These are phyloP conservation scores for Patella depressa DNA, from an alignment of 2,888 invertebrate genomes.

Conservation along the genomic window DNA sequence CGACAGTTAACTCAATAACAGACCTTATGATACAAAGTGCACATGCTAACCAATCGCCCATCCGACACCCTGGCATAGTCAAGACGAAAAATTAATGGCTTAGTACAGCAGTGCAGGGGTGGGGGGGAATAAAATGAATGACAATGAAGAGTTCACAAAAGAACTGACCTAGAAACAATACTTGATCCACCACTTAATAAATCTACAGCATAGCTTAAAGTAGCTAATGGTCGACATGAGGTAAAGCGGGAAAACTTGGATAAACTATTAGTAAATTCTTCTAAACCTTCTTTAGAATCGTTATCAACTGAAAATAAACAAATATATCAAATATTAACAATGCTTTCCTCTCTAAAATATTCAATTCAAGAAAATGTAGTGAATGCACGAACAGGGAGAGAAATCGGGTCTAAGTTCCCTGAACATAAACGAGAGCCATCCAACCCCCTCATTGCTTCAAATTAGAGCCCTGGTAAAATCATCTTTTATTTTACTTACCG, in stretches of 20 bases:
- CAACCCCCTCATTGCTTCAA: no score
- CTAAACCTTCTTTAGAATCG: slow-evolving; percentile 61
- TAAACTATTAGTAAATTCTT: slow-evolving; percentile 85
- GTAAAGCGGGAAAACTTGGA: slow-evolving; percentile 88
- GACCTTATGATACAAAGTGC: no score
- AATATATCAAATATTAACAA: background rate
- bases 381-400: no score
- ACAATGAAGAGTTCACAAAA: no score
- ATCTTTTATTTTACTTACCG: no score
- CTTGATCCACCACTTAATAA: slow-evolving; percentile 80
- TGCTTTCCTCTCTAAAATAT: background rate
- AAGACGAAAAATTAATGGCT: background rate
- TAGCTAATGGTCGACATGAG: slow-evolving; percentile 84
- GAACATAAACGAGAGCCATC: no score
- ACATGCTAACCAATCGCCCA: no score
- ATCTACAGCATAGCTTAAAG: slow-evolving; percentile 90
- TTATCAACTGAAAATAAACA: slow-evolving; percentile 42
- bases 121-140: background rate
- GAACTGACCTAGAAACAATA: slow-evolving; percentile 73
- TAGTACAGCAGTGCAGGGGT: slow-evolving; percentile 12
- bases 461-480: no score
- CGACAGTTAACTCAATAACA: no score
- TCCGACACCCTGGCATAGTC: no score
- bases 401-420: no score
- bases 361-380: no score